Base-by-base conservation (phyloP, 2,888 invertebrate species). In the Glyphotaelius pellucidus region DNA sequence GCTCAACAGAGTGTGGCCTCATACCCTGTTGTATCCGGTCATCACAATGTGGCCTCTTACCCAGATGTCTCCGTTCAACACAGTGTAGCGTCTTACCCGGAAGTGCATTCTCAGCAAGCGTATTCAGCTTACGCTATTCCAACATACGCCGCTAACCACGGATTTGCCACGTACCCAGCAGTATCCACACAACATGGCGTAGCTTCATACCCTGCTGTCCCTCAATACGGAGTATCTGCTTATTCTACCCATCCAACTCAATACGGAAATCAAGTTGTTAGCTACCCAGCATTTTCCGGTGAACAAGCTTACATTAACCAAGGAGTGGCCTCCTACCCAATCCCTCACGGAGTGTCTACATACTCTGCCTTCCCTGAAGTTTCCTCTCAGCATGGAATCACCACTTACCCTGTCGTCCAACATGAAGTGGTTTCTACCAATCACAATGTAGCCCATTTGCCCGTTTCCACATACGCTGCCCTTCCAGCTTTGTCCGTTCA, bases 291-390 rank as follows among this genome's bases (percentile, higher is more conserved):
- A 94, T 67, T 25, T 67, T 67, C 67, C 25, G 67, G 25, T n/a
- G 67, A n/a, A 67, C 25, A 67, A 25, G 67, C 25, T 25, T 67
- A 67, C 25, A 9, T 4, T 2, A 67, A 67, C 9, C 67, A n/a
- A 9, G n/a, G 67, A 67, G 25, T n/a, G 67, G 67, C 67, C n/a
- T 93, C 93, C 80, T 88, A 84, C 32, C 94, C 95, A 94, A 95
- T 94, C 25, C n/a, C 67, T 9, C 94, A 95, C 93, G 90, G 95
- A 94, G 95, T 67, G 25, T 91, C 95, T 90, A 92, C 93, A 80
- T 88, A 84, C 42, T 94, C 95, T 94, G 95, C 94, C 94, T 95
- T 38, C 32, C 94, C 67, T n/a, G 67, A 25, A 67, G n/a, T 67
- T 67, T n/a, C 67, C 67, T 25, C 67, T 67, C 67, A 67, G 67